These are phyloP conservation scores for Lota lota DNA, from an alignment of 2,113 vertebrate genomes.

Conservation along the genomic window DNA sequence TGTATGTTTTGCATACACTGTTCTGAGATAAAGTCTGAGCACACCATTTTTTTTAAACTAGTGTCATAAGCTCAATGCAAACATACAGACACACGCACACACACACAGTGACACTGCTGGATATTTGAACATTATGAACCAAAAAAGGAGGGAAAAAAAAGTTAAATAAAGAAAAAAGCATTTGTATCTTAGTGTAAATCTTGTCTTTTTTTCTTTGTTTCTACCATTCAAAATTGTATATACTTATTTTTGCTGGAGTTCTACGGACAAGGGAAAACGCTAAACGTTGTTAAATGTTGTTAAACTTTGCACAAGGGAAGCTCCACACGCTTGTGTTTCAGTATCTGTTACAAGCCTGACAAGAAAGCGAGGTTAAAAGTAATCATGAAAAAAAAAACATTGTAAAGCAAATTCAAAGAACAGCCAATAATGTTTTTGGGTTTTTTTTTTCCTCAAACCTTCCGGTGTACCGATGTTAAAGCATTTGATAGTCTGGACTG, in stretches of 20 bases:
- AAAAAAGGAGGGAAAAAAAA: constrained; percentile 14
- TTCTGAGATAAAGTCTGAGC: constrained; percentile 43
- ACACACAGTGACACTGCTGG: constrained; percentile 47
- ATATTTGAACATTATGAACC: constrained; percentile 55
- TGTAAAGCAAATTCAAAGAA: constrained; percentile 71
- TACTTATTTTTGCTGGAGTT: no score
- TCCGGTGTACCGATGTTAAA: constrained; percentile 40
- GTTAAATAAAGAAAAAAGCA: background rate
- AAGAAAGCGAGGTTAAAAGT: constrained; percentile 19
- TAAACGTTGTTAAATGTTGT: no score
- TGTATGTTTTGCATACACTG: constrained; percentile 22
- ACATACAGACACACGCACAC: constrained; percentile 25
- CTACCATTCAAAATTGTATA: no score
- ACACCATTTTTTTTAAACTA: constrained; percentile 43
- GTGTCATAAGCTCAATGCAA: constrained; percentile 41
- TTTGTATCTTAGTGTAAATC: constrained; percentile 52
- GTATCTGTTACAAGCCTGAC: constrained; percentile 38
- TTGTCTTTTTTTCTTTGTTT: constrained; percentile 1
- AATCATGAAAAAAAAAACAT: constrained; percentile 43
- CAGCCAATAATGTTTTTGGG: constrained; percentile 67
- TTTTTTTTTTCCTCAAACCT: constrained; percentile 34
- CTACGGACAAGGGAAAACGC: no score
- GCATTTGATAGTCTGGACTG: constrained; percentile 77
- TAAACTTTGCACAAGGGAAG: no score
- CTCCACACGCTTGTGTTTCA: constrained; percentile 22